Conservation (phyloP, 2,113 vertebrate genomes). For the Hucho hucho region DNA sequence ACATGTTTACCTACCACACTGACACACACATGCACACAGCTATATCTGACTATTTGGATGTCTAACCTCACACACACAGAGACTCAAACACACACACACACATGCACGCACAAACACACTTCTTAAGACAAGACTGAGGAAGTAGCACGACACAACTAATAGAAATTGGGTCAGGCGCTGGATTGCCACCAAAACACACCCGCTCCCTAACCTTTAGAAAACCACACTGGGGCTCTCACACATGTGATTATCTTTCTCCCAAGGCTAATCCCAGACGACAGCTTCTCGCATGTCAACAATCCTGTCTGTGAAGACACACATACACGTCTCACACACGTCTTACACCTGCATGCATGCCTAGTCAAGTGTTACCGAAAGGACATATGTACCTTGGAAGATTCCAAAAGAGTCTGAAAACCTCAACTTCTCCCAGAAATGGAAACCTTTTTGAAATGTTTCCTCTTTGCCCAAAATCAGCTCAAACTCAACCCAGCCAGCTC, state of each 20-base stretch:
- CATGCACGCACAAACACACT: no score
- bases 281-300: slow-evolving; percentile 24
- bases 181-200: slow-evolving; percentile 39
- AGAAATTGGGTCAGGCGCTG: slow-evolving; percentile 60
- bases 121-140: slow-evolving; percentile 19
- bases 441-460: not conserved
- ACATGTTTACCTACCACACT: no score
- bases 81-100: no score
- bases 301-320: slow-evolving; percentile 25
- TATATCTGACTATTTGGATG: not conserved
- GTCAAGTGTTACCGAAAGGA: slow-evolving; percentile 11
- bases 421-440: not conserved
- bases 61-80: not conserved
- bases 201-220: slow-evolving; percentile 61
- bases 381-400: slow-evolving; percentile 35
- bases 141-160: not conserved
- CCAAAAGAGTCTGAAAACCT: not conserved
- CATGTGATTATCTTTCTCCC: slow-evolving; percentile 56
- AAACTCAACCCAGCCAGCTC: slow-evolving; percentile 12
- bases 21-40: not conserved
- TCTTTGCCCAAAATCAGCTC: not conserved
- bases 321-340: slow-evolving; percentile 21
- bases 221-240: slow-evolving; percentile 48
- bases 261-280: slow-evolving; percentile 65
- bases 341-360: slow-evolving; percentile 24